Conservation (phyloP, 30 jellyfish, hydroid and myxozoan genomes). For the Aurelia aurita complex sp. Pacific region DNA sequence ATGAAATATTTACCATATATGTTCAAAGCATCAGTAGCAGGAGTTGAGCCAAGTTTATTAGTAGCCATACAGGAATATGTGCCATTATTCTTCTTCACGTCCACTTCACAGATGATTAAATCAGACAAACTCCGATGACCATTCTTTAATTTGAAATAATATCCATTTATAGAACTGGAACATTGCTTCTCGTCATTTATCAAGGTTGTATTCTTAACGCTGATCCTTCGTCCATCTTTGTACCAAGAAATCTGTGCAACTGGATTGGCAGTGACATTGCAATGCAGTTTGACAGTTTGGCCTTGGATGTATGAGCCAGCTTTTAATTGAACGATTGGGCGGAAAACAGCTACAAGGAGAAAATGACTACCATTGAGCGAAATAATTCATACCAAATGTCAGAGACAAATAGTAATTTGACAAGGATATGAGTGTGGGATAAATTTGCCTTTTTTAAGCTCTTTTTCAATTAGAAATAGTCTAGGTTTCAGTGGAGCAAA, state of each 20-base stretch:
- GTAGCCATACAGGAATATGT: constrained; percentile 63
- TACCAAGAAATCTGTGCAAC: constrained; percentile 71
- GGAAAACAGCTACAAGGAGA: neutral
- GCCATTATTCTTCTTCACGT: constrained; percentile 63
- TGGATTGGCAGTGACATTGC: constrained; percentile 81
- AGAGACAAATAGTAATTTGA: too few species aligned
- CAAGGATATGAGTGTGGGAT: too few species aligned
- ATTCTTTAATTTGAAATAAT: constrained; percentile 45
- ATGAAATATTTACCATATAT: constrained; percentile 55
- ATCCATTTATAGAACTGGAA: constrained; percentile 65
- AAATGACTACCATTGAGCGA: neutral
- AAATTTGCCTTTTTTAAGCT: too few species aligned
- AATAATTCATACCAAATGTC: too few species aligned
- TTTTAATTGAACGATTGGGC: constrained; percentile 43
- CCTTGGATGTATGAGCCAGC: constrained; percentile 20
- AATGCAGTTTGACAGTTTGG: constrained; percentile 45
- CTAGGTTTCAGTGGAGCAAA: too few species aligned
- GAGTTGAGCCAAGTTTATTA: constrained; percentile 59
- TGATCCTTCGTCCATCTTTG: constrained; percentile 36
- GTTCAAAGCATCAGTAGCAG: constrained; percentile 21
- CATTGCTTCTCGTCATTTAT: constrained; percentile 49
- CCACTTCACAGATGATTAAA: constrained; percentile 73
- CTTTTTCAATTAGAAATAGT: too few species aligned
- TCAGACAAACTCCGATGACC: constrained; percentile 22
- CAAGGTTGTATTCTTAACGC: constrained; percentile 14